phyloP scores from a whole-genome alignment of 2,888 invertebrate species.

The Sminthurides aquaticus region DNA sequence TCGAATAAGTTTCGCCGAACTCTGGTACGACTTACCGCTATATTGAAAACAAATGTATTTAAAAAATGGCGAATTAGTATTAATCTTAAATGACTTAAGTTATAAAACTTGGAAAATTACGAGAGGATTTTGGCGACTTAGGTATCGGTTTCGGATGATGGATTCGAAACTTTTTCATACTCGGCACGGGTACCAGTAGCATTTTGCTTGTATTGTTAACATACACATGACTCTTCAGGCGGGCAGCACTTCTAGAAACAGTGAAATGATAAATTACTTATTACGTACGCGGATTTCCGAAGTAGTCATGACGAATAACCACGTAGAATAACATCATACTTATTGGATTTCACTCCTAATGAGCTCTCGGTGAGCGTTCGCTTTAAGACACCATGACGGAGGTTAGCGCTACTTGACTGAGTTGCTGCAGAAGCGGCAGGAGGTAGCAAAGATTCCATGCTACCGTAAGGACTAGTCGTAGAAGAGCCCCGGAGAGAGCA shows the following conservation, averaged over 20 bases:
- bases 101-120: background rate
- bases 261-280: too few relatives aligned
- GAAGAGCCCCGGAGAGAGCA: slow-evolving; percentile 20
- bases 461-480: slow-evolving; percentile 18
- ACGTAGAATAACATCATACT: too few relatives aligned
- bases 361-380: slow-evolving; percentile 8
- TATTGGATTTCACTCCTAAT: background rate
- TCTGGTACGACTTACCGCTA: slow-evolving; percentile 1
- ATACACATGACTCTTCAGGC: slow-evolving; percentile 22
- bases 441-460: background rate
- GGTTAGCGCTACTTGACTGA: background rate
- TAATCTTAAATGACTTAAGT: too few relatives aligned
- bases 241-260: slow-evolving; percentile 15
- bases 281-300: too few relatives aligned
- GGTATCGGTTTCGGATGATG: background rate
- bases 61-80: too few relatives aligned
- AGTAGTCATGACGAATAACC: too few relatives aligned
- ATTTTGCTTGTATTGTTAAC: slow-evolving; percentile 26
- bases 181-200: slow-evolving; percentile 13
- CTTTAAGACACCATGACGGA: background rate
- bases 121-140: slow-evolving; percentile 16
- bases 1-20: slow-evolving; percentile 18
- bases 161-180: background rate
- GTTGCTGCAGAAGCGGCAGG: background rate
- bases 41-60: background rate